phyloP scores from a whole-genome alignment of 2,888 invertebrate species.

The Agrochola lychnidis region DNA sequence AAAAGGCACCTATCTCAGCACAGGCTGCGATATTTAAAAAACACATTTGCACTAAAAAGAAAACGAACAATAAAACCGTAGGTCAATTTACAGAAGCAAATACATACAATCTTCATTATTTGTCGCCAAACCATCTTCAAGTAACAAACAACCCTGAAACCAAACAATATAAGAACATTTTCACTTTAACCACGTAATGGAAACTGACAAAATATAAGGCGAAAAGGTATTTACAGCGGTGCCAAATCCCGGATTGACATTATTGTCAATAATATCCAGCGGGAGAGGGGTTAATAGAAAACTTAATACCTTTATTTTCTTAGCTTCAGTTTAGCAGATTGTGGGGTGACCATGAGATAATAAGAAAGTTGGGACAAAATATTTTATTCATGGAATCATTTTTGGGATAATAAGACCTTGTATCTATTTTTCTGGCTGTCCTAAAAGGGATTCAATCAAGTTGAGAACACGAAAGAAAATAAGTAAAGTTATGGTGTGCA shows the following conservation, averaged over 20 bases:
- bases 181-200: slow-evolving; percentile 43
- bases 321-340: slow-evolving; percentile 66
- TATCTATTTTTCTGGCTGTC: background rate
- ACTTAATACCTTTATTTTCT: slow-evolving; percentile 77
- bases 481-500: background rate
- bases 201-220: slow-evolving; percentile 57
- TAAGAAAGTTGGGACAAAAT: background rate
- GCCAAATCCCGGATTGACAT: slow-evolving; percentile 69
- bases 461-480: background rate
- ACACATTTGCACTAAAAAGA: background rate
- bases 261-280: slow-evolving; percentile 72
- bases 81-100: background rate
- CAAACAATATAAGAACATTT: slow-evolving; percentile 29
- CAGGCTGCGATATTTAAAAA: too few species aligned
- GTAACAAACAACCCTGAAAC: slow-evolving; percentile 11
- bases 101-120: background rate
- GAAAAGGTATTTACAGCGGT: slow-evolving; percentile 48
- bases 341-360: slow-evolving; percentile 61
- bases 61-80: background rate
- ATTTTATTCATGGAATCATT: background rate
- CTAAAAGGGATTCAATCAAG: background rate
- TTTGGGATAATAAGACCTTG: background rate
- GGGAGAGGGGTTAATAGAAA: slow-evolving; percentile 74
- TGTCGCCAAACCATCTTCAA: slow-evolving; percentile 13
- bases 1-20: too few species aligned